Percentiles rank a stretch among this genome's conserved stretches.
Evolutionary conservation across 2,113 vertebrate species (phyloP).

Genomic region (Pogonocichla stellata): DNA sequence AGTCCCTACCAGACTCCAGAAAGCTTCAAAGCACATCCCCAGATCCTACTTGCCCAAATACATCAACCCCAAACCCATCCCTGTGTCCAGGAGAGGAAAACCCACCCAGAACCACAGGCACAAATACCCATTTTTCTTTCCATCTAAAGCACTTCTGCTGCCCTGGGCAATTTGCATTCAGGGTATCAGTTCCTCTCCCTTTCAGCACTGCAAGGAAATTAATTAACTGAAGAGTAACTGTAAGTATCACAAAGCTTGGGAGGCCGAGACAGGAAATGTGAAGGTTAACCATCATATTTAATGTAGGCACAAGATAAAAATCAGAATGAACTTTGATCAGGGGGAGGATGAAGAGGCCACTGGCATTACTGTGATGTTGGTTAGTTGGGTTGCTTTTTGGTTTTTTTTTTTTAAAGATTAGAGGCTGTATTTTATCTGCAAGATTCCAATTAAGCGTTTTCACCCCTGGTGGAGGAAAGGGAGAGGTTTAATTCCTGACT

Average conservation of each 20-base stretch:
- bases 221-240: constrained; percentile 52
- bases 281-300: not conserved
- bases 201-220: constrained; percentile 12
- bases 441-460: not conserved
- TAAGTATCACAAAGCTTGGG: constrained; percentile 11
- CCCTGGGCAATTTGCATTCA: constrained; percentile 43
- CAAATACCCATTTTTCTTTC: not conserved
- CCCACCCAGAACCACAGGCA: not conserved
- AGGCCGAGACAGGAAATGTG: constrained; percentile 17
- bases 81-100: not conserved
- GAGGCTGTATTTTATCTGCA: not conserved
- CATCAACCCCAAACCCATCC: not conserved
- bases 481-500: not conserved
- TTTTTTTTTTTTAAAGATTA: not conserved
- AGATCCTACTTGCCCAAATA: not conserved
- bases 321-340: not conserved
- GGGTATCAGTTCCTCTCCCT: constrained; percentile 54
- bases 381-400: not conserved
- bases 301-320: not conserved
- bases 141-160: not conserved
- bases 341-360: not conserved
- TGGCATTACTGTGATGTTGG: not conserved
- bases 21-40: not conserved
- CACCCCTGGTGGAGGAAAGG: not conserved
- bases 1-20: not conserved